These are phyloP conservation scores for Eutrigla gurnardus DNA, from an alignment of 2,797 vertebrate species.

Conservation along the genomic window DNA sequence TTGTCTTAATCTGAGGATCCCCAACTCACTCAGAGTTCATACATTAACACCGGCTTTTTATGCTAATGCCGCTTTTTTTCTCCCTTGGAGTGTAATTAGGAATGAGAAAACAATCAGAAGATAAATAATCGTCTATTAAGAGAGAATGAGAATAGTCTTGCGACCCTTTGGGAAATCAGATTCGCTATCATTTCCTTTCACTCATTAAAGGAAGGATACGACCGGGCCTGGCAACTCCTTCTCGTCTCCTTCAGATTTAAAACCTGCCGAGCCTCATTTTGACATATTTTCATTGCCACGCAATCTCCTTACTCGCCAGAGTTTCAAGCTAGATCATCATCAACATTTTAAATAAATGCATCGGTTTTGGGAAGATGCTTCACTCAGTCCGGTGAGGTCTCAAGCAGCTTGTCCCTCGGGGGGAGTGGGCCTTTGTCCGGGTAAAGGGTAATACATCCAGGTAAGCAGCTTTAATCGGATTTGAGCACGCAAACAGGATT, in stretches of 20 bases:
- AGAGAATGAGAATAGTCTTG: slow-evolving; percentile 46
- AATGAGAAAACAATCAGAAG: slow-evolving; percentile 52
- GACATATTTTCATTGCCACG: slow-evolving; percentile 28
- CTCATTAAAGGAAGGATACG: slow-evolving; percentile 46
- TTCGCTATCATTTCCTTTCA: slow-evolving; percentile 51
- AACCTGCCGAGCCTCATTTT: slow-evolving; percentile 30
- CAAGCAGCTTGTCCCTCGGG: slow-evolving; percentile 24
- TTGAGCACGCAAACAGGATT: slow-evolving; percentile 74
- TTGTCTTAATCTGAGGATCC: slow-evolving; percentile 27
- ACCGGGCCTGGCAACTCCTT: slow-evolving; percentile 45
- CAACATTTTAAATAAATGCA: slow-evolving; percentile 14
- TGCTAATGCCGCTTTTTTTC: slow-evolving; percentile 42
- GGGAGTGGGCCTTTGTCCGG: slow-evolving; percentile 33
- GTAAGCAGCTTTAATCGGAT: slow-evolving; percentile 80
- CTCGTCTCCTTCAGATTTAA: slow-evolving; percentile 22
- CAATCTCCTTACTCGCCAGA: slow-evolving; percentile 24
- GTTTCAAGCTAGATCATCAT: slow-evolving; percentile 8
- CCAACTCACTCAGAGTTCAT: slow-evolving; percentile 46
- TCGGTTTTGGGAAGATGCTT: slow-evolving; percentile 24
- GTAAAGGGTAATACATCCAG: slow-evolving; percentile 64
- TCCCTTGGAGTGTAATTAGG: slow-evolving; percentile 57
- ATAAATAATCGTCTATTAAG: slow-evolving; percentile 64
- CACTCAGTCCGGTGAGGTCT: slow-evolving; percentile 38
- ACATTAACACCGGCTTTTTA: slow-evolving; percentile 40
- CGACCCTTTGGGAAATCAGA: slow-evolving; percentile 56